Evolutionary conservation across 1,140 invertebrate species (phyloP).

Genomic region (Leptoteleia sp.): DNA sequence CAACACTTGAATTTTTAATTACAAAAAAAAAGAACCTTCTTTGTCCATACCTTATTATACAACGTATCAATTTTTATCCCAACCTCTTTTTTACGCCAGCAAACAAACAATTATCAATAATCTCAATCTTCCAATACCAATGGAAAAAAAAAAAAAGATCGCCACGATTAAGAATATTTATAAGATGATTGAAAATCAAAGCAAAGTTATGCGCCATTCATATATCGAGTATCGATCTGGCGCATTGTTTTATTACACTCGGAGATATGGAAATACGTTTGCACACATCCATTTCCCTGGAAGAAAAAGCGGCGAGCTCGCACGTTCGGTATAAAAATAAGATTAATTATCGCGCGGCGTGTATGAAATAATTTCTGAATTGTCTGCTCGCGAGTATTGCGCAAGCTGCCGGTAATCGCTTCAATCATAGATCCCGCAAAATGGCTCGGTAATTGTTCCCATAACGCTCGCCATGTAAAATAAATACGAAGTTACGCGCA

Average conservation of each 20-base stretch:
- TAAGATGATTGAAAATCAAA: slow-evolving; percentile 9
- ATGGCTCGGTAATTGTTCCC: slow-evolving; percentile 39
- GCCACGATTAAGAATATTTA: background rate
- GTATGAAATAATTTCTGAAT: slow-evolving; percentile 49
- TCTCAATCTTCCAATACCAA: no score
- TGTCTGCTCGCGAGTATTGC: slow-evolving; percentile 26
- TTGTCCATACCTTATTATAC: no score
- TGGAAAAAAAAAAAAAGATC: background rate
- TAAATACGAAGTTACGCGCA: slow-evolving; percentile 2
- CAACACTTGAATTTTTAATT: no score
- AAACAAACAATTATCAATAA: no score
- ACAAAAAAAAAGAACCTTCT: no score
- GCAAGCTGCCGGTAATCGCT: slow-evolving; percentile 27
- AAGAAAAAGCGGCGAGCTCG: slow-evolving; percentile 6
- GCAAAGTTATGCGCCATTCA: no score
- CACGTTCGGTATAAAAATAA: slow-evolving; percentile 19
- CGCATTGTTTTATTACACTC: slow-evolving; percentile 10
- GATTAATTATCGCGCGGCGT: slow-evolving; percentile 35
- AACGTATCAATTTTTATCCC: no score
- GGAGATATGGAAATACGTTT: background rate
- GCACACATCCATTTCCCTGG: slow-evolving; percentile 1
- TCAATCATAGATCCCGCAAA: slow-evolving; percentile 42
- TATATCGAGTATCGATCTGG: background rate
- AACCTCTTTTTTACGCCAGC: no score
- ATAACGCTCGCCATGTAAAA: slow-evolving; percentile 26